Conservation (phyloP, 2,113 vertebrate genomes). For the Melanocharis versteri region DNA sequence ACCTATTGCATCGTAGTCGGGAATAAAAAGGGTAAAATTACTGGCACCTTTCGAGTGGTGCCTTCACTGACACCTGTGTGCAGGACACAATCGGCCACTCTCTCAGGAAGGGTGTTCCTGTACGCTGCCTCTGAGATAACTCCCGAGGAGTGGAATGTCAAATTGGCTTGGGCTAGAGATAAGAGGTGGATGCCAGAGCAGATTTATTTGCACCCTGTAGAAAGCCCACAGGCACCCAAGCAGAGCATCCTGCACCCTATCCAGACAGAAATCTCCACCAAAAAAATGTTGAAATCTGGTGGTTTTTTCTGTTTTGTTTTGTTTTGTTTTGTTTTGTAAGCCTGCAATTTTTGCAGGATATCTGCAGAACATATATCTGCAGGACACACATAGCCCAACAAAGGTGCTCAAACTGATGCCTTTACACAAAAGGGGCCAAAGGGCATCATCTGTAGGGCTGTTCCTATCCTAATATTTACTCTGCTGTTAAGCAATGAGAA, state of each 20-base stretch:
- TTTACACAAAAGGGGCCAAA: not conserved
- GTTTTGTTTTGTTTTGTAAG: not conserved
- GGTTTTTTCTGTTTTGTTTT: no score
- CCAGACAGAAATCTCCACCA: not conserved
- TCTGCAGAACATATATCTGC: not conserved
- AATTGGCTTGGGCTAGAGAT: not conserved
- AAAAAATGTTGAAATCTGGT: not conserved
- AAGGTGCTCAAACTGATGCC: not conserved
- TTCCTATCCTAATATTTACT: not conserved
- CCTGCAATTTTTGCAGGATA: not conserved
- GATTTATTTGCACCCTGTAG: not conserved
- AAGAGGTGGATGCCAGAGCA: not conserved
- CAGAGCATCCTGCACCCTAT: not conserved
- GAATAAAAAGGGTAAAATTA: not conserved
- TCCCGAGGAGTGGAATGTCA: not conserved
- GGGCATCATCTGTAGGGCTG: not conserved
- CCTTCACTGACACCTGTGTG: not conserved
- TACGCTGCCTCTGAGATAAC: not conserved
- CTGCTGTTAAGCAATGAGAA: not conserved
- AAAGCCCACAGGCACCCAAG: not conserved
- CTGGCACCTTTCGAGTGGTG: not conserved
- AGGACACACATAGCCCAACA: not conserved
- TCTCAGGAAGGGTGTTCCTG: not conserved
- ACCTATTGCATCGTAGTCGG: accelerated
- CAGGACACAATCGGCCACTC: not conserved